Conservation (phyloP, 2,113 vertebrate genomes). For the Odontophorus gujanensis region DNA sequence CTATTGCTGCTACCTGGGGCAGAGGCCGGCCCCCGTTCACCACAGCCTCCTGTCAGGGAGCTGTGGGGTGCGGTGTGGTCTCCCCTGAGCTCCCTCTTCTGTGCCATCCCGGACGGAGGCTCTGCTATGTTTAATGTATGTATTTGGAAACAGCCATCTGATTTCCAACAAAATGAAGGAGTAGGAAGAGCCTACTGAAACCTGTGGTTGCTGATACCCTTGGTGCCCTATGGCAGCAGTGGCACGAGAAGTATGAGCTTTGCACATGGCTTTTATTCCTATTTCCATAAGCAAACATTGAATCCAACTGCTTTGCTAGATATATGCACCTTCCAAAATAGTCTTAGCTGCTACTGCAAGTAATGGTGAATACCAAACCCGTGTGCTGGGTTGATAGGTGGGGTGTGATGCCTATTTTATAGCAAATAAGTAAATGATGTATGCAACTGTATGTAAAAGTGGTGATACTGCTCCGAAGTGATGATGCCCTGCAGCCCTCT, state of each 20-base stretch:
- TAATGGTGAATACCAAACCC: neutral
- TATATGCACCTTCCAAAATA: neutral
- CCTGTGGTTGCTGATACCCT: fast-evolving
- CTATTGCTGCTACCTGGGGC: too few relatives aligned
- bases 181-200: neutral
- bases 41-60: too few relatives aligned
- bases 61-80: too few relatives aligned
- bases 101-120: neutral
- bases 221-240: neutral
- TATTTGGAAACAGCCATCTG: neutral
- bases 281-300: neutral
- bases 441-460: too few relatives aligned
- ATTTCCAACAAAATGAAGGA: neutral
- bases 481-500: neutral
- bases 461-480: neutral
- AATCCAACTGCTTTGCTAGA: neutral
- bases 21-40: too few relatives aligned
- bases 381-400: neutral
- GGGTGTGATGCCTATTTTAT: neutral
- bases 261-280: neutral
- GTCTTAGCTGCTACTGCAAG: neutral
- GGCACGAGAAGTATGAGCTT: neutral
- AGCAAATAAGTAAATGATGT: neutral
- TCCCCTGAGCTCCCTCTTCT: too few relatives aligned
- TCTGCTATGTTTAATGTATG: fast-evolving